Percentiles rank a stretch among this genome's conserved stretches.
Conservation (phyloP, 1,140 invertebrate species). For the Drosophila tristis region DNA sequence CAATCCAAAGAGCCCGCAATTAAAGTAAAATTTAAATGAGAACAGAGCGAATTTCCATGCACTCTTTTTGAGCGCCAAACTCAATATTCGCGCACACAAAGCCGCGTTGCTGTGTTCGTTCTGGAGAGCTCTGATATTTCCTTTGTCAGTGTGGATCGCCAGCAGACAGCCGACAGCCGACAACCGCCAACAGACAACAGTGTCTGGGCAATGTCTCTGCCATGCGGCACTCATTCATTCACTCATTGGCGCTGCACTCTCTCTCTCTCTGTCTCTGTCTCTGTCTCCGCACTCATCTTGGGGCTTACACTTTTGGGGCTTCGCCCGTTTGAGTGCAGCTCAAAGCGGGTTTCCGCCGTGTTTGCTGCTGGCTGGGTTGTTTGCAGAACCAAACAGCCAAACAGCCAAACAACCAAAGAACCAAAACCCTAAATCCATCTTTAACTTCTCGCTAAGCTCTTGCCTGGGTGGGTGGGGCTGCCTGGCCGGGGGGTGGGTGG, state of each 20-base stretch:
- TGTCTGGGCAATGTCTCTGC: constrained; percentile 20
- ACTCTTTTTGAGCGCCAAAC: not conserved
- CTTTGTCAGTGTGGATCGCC: constrained; percentile 29
- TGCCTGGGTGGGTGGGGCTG: not conserved
- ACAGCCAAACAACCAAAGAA: not conserved
- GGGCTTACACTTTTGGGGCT: constrained; percentile 48
- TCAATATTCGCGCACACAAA: constrained; percentile 15
- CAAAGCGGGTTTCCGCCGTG: constrained; percentile 34
- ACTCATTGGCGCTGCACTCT: not conserved
- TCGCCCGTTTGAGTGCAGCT: constrained; percentile 39
- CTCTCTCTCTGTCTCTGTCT: too few species aligned
- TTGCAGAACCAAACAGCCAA: constrained; percentile 8
- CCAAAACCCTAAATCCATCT: constrained; percentile 53
- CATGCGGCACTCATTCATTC: constrained; percentile 34
- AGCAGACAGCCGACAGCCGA: constrained; percentile 41
- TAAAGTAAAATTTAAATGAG: too few species aligned
- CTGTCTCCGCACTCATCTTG: too few species aligned
- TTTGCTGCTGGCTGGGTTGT: constrained; percentile 20
- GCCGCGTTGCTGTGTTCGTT: not conserved
- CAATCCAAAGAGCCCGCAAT: too few species aligned
- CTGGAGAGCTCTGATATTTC: constrained; percentile 11
- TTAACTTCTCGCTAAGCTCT: constrained; percentile 35
- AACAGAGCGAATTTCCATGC: too few species aligned
- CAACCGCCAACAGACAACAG: constrained; percentile 49
- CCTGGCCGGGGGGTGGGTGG: not conserved